A percentile compares a stretch with the other conserved stretches of the same genome.
phyloP scores from a whole-genome alignment of 2,113 vertebrate species.

The Saccopteryx leptura region DNA sequence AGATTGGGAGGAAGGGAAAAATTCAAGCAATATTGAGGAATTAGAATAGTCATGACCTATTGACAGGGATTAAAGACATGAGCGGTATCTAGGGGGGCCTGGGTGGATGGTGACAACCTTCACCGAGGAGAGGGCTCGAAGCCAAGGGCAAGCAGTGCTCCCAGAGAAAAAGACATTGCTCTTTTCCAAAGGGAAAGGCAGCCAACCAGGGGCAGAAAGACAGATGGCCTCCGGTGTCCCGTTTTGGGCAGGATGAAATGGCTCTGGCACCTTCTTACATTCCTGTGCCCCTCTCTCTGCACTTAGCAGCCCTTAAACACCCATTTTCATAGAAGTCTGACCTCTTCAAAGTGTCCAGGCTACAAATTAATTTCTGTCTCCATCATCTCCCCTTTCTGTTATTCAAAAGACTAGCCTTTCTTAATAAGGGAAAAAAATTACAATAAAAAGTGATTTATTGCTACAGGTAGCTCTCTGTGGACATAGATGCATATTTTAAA shows the following conservation, averaged over 20 bases:
- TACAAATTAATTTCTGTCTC: not conserved
- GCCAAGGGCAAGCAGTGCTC: not conserved
- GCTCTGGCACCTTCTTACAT: not conserved
- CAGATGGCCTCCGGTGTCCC: not conserved
- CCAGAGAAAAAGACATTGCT: not conserved
- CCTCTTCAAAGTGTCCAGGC: not conserved
- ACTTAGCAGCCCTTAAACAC: not conserved
- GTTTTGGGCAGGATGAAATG: not conserved
- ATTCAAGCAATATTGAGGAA: rapidly evolving
- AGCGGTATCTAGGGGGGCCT: not conserved
- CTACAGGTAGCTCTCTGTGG: not conserved
- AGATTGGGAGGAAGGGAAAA: not conserved
- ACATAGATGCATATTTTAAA: not conserved
- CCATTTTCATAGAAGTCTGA: not conserved
- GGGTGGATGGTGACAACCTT: not conserved
- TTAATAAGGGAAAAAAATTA: not conserved
- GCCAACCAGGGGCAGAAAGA: not conserved
- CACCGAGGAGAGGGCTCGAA: not conserved
- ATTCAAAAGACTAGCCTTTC: not conserved
- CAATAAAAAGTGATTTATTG: not conserved
- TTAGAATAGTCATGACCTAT: not conserved
- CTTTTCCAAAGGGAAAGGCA: not conserved
- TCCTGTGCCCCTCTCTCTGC: not conserved
- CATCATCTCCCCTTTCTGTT: not conserved
- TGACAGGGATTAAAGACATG: not conserved